These are phyloP conservation scores for Glomeris marginata DNA, from an alignment of 2,888 invertebrate species.

Conservation along the genomic window DNA sequence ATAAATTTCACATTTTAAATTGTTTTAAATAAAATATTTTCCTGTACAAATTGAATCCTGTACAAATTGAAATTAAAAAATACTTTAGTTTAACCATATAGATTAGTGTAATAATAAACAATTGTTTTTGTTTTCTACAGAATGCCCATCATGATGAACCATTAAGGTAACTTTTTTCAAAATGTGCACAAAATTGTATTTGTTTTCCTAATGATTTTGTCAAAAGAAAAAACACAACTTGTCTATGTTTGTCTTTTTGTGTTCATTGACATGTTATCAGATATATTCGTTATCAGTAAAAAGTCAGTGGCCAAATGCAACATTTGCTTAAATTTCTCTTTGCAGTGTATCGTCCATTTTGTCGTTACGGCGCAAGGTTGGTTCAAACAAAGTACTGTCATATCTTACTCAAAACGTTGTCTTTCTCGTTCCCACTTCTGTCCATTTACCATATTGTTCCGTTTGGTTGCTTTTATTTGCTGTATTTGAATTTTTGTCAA, in stretches of 20 bases:
- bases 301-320: neutral
- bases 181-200: neutral
- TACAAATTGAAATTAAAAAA: too few relatives aligned
- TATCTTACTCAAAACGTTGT: too few relatives aligned
- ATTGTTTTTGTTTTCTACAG: conserved; percentile 3
- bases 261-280: too few relatives aligned
- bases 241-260: too few relatives aligned
- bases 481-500: neutral
- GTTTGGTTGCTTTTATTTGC: neutral
- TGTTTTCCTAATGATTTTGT: neutral
- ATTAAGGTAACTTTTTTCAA: conserved; percentile 5
- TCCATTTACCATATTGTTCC: too few relatives aligned
- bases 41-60: neutral
- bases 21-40: too few relatives aligned
- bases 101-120: too few relatives aligned
- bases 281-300: neutral
- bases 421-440: too few relatives aligned
- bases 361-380: conserved; percentile 10
- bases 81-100: too few relatives aligned
- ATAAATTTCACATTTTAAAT: too few relatives aligned
- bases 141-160: conserved; percentile 8
- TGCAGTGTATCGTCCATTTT: conserved; percentile 11
- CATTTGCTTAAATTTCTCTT: conserved; percentile 4
- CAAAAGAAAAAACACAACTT: too few relatives aligned
- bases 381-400: too few relatives aligned